Base-by-base conservation (phyloP, 1,140 invertebrate species). In the Hyles euphorbiae region DNA sequence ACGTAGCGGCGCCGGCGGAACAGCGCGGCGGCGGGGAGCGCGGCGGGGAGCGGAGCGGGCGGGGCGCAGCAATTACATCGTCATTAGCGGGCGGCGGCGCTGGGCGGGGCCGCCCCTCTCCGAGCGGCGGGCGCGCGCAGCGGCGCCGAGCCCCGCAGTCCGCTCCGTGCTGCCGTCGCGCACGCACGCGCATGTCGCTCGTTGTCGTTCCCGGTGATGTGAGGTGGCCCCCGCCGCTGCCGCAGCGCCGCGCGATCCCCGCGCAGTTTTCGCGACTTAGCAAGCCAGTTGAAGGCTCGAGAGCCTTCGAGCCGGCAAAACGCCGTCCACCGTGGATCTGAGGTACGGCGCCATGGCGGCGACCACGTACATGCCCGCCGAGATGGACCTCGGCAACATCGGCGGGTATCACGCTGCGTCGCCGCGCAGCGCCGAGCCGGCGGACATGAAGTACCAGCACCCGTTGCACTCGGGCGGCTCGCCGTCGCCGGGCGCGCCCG, bases 381-480 rank as follows among this genome's bases (percentile, higher is more conserved):
- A 95, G 83, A 91, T 96, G 89, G 95, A 95, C 90, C 90, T 93
- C 72, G 92, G 95, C 89, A 92, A 93, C 91, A 85, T 93, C 75
- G 92, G 93, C 89, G 93, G 93, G 74, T 94, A 95, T 77, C 92
- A 93, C 81, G 93, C 93, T 75, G 92, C 92, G 77, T 95, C 94
- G 89, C 94, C 95, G 81, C 91, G 94, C 71, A 94, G 93, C 70
- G 92, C 94, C 78, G 92, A 95, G 90, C 94, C 94, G 70, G 94
- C 93, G 72, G 97, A 98, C 85, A 97, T 98, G 96, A 98, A 98
- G 89, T 98, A 98, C 88, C 94, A 95, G 81, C 95, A 95, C 83
- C 94, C 95, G 74, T 91, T 94, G 66, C 94, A 95, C 76, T 93
- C 95, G 78, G 91, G 90, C 91, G 90, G 90, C 71, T 88, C 92